Evolutionary conservation across 2,113 vertebrate species (phyloP).

Genomic region (Diadophis punctatus): DNA sequence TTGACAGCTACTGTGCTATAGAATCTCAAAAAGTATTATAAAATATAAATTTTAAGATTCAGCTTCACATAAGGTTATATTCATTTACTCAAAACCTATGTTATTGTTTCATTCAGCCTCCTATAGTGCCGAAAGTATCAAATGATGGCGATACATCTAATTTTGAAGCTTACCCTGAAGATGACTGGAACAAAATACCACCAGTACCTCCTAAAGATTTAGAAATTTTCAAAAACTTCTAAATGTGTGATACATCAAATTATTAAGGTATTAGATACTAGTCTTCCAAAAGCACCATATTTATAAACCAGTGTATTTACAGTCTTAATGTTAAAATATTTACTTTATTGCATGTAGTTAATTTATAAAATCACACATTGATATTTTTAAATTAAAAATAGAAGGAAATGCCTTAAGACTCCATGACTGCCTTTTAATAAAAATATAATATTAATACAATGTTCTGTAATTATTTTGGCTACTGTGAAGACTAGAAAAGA

Average conservation of each 20-base stretch:
- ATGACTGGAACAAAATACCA: constrained; percentile 82
- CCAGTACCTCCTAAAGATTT: constrained; percentile 81
- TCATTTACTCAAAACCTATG: neutral
- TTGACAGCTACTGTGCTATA: neutral
- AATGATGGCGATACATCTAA: constrained; percentile 92
- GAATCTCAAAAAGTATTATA: neutral
- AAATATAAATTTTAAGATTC: neutral
- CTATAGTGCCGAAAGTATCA: constrained; percentile 87
- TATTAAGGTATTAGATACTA: constrained; percentile 39
- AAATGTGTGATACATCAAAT: constrained; percentile 40
- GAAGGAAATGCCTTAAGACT: neutral
- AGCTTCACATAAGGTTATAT: neutral
- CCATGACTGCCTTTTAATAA: neutral
- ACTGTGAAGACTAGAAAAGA: neutral
- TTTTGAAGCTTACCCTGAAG: constrained; percentile 93
- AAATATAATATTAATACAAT: neutral
- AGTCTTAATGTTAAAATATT: neutral
- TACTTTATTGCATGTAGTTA: neutral
- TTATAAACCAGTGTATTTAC: neutral
- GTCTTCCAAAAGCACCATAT: neutral
- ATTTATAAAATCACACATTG: neutral
- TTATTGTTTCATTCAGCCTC: constrained; percentile 73
- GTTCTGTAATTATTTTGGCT: neutral
- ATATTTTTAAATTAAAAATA: neutral
- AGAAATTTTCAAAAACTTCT: constrained; percentile 93